Base-by-base conservation (phyloP, 2,888 invertebrate genomes). In the Drosophila emarginata region DNA sequence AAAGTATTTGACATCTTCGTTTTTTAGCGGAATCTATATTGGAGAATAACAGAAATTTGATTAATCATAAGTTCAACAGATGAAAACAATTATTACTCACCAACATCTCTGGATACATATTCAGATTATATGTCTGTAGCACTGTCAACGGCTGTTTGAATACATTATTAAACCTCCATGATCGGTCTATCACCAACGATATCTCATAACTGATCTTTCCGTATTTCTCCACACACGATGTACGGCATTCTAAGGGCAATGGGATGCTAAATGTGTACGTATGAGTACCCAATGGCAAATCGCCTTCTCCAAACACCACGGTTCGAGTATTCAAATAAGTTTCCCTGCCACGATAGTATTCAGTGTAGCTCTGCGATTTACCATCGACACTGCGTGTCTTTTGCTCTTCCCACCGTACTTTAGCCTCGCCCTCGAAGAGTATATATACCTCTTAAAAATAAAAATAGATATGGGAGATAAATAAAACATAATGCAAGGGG, bases 171-270 rank as follows among this genome's bases (percentile, higher is more conserved):
- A 95, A 95, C 79, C 95, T 95, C 95, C 95, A 96, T n/a, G 96
- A 96, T 7, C 96, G 89, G 96, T 96, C n/a, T 96, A 91, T 91
- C 0, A 93, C 94, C 4, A 95, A 95, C 88, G 95, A 95, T 2
- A 96, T 93, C 3, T 94, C 94, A 89, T 97, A 97, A 18, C 95
- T 93, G 32, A 97, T 94, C 86, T 94, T 93, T 0, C 97, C 96
- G 91, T 93, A 93, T 88, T 94, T 93, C 3, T 95, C 95, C 82
- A 94, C 95, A 90, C 96, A 96, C 0, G 96, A 96, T 0, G 96
- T 95, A 6, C 96, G 96, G 61, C 96, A 91, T 61, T 94, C 89
- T 14, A 64, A 56, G 0, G 90, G 89, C 37, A 90, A 40, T 1
- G 94, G 93, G 85, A 95, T 96, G 26, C 94, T 93, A 87, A 97